These are phyloP conservation scores for Furcifer pardalis DNA, from an alignment of 2,797 vertebrate species.

Conservation along the genomic window DNA sequence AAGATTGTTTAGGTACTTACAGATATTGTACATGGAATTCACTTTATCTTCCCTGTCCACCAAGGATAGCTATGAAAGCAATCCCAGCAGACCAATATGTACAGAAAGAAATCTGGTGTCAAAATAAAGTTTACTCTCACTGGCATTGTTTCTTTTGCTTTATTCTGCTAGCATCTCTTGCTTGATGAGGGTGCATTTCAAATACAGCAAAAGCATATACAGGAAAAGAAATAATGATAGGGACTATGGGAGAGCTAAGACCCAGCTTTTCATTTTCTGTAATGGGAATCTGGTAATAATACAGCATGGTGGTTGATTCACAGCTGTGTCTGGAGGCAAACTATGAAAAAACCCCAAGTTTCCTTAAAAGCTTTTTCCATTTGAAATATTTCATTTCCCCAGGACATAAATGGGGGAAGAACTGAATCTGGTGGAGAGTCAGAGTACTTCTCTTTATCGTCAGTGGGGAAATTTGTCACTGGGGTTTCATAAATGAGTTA, in stretches of 20 bases:
- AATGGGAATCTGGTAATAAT: conserved; percentile 34
- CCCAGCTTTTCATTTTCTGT: conserved; percentile 20
- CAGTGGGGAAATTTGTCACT: neutral
- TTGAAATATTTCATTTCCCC: conserved; percentile 28
- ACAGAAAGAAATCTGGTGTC: neutral
- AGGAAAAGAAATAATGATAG: conserved; percentile 4
- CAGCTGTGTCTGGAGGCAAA: conserved; percentile 17
- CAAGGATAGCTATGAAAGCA: neutral
- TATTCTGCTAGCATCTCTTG: neutral
- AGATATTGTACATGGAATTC: conserved; percentile 8
- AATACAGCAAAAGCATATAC: conserved; percentile 2
- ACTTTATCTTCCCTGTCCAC: neutral
- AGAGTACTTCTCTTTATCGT: neutral
- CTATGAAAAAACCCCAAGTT: conserved; percentile 1
- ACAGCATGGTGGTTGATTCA: conserved; percentile 26
- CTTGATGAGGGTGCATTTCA: conserved; percentile 10
- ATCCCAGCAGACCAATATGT: neutral
- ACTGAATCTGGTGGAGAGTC: neutral
- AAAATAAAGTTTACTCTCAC: neutral
- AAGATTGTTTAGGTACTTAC: neutral
- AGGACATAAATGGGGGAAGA: conserved; percentile 14
- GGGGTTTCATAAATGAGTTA: neutral
- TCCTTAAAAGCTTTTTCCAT: conserved; percentile 25
- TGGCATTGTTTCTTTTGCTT: neutral
- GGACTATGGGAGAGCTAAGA: conserved; percentile 11